phyloP scores from a whole-genome alignment of 2,113 vertebrate genomes.

The Nannospalax galili region DNA sequence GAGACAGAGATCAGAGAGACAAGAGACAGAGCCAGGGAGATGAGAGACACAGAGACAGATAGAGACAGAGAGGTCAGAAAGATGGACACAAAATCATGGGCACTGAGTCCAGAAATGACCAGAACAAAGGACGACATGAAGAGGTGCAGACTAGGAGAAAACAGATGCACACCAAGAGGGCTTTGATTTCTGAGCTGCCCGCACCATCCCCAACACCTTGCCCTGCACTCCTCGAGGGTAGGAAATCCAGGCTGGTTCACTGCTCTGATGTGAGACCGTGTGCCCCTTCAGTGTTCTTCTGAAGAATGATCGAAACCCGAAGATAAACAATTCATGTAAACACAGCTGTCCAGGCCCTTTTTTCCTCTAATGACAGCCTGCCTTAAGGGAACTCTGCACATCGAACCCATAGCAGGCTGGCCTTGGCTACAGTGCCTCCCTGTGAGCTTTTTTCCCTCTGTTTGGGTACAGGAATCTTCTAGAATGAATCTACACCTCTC shows the following conservation, averaged over 20 bases:
- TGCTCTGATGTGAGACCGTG: neutral
- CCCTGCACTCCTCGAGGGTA: rapidly evolving
- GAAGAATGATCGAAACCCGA: neutral
- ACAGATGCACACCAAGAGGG: neutral
- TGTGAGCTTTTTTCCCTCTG: neutral
- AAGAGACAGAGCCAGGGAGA: neutral
- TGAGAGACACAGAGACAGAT: too few relatives aligned
- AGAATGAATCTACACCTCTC: neutral
- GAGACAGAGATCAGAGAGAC: neutral
- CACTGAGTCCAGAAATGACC: neutral
- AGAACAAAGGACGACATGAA: neutral
- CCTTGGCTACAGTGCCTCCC: rapidly evolving
- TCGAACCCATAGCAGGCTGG: too few relatives aligned
- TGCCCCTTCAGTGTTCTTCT: neutral
- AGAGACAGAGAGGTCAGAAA: neutral
- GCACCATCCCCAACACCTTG: too few relatives aligned
- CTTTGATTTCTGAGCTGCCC: neutral
- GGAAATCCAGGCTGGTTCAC: neutral
- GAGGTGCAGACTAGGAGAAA: neutral
- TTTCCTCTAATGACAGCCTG: rapidly evolving
- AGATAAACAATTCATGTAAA: neutral
- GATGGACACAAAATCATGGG: neutral
- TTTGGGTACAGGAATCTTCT: neutral
- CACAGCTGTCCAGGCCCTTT: neutral
- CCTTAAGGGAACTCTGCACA: neutral